These are phyloP conservation scores for Sinocyclocheilus anophthalmus DNA, from an alignment of 2,113 vertebrate species.

Conservation along the genomic window DNA sequence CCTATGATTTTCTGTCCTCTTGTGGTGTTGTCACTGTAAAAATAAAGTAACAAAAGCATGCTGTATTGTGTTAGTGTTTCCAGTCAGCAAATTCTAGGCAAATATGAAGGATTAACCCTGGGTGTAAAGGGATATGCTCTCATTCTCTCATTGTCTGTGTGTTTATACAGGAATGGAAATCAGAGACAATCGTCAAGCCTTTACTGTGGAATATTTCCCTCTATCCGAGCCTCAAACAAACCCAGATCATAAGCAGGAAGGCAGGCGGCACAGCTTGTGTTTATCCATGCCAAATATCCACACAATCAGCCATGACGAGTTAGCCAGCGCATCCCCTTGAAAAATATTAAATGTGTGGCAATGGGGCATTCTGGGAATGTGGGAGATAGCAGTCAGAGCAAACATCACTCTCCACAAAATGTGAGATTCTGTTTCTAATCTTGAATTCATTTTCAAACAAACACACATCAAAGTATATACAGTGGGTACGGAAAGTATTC, in stretches of 20 bases:
- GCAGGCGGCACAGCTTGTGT: not conserved
- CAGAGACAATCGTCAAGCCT: not conserved
- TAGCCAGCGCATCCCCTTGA: not conserved
- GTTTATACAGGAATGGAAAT: slow-evolving; percentile 9
- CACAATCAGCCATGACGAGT: slow-evolving; percentile 8
- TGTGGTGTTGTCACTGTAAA: not conserved
- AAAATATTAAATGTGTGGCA: not conserved
- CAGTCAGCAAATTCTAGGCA: slow-evolving; percentile 46
- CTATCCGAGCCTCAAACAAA: not conserved
- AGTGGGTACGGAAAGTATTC: too few species aligned
- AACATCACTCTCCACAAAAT: not conserved
- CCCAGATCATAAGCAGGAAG: not conserved
- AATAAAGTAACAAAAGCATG: slow-evolving; percentile 28
- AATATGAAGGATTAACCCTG: slow-evolving; percentile 31
- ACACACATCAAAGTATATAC: too few species aligned
- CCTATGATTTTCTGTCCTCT: not conserved
- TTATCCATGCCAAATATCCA: slow-evolving; percentile 19
- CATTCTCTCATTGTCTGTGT: slow-evolving; percentile 13
- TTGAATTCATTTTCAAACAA: not conserved
- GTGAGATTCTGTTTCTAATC: not conserved
- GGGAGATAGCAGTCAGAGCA: not conserved
- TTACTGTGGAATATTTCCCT: slow-evolving; percentile 1
- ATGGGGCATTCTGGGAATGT: not conserved
- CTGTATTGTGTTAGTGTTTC: slow-evolving; percentile 26
- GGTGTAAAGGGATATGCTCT: slow-evolving; percentile 6